Evolutionary conservation across 1,140 invertebrate species (phyloP), one percentile per base, ranked within the genome.

Genomic region (Agrilus planipennis): DNA sequence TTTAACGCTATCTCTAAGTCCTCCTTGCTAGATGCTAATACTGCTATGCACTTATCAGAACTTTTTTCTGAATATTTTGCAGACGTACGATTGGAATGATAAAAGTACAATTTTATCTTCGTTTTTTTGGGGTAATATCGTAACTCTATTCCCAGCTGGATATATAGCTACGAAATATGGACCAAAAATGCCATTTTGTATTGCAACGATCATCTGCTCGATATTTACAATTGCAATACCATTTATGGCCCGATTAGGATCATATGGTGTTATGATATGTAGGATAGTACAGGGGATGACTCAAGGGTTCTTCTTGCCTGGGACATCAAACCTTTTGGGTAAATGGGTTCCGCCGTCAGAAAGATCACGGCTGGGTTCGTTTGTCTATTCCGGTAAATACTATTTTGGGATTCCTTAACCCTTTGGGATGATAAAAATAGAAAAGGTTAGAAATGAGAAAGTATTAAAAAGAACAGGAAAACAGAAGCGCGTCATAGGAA

Each of bases 271-370:
- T 42, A 68, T 67, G 54, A 56, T 60, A 51, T 62, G 75, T 9
- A 68, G 89, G 15, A 71, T 85, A 1, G 44, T 80, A 0, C 76
- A 83, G 60, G 88, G 89, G 0, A 54, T 90, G 0, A 71, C 68
- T 19, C 76, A 89, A 64, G 87, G 86, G 9, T 71, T 84, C 1
- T 68, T 83, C 3, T 81, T 84, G 50, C 87, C 88, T 72, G 75
- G 37, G 68, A 85, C 3, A 3, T 84, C 89, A 49, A 77, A 77
- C 0, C 62, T 89, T 2, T 60, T 89, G 46, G 76, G 83, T 0
- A 79, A 79, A 51, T 92, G 88, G 88, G 71, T 47, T 16, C 75
- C 75, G 0, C 35, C 35, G 20, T n/a, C 17, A 7, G 43, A 49
- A 17, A 32, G 43, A 18, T 32, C 40, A 7, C 17, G 25, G 32